Percentiles rank a stretch among this genome's conserved stretches.
Evolutionary conservation across 2,888 invertebrate genomes (phyloP).

Genomic region (Eupithecia insigniata): DNA sequence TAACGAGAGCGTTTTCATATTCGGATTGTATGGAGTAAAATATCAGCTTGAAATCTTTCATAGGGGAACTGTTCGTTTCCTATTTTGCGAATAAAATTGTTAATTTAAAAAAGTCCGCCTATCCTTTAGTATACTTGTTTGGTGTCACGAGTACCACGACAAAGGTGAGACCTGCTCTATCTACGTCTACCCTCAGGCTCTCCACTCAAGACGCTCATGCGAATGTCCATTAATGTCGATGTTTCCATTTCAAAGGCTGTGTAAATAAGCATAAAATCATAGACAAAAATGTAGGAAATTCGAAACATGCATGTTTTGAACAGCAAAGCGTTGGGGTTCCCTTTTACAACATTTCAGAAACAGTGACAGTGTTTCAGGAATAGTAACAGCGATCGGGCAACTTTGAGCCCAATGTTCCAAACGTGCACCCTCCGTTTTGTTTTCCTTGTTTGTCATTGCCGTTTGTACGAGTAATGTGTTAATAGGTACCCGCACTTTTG

Average conservation of each 20-base stretch:
- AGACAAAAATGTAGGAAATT: slow-evolving; percentile 4
- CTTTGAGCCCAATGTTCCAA: slow-evolving; percentile 59
- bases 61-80: neutral
- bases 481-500: slow-evolving; percentile 60
- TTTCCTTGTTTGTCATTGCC: slow-evolving; percentile 62
- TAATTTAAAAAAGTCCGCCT: slow-evolving; percentile 50
- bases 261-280: slow-evolving; percentile 27
- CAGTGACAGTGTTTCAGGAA: too few relatives aligned
- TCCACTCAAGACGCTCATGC: slow-evolving; percentile 57
- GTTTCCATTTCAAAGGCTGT: slow-evolving; percentile 41
- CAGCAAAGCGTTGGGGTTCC: slow-evolving; percentile 1
- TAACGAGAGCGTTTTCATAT: neutral
- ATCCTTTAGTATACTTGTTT: slow-evolving; percentile 49
- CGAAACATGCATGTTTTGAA: neutral
- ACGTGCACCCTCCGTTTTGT: slow-evolving; percentile 54
- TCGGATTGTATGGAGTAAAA: neutral
- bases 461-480: slow-evolving; percentile 64
- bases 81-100: slow-evolving; percentile 43
- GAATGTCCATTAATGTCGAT: slow-evolving; percentile 60
- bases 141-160: slow-evolving; percentile 55
- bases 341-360: slow-evolving; percentile 35
- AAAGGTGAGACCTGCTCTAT: slow-evolving; percentile 70
- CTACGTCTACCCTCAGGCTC: slow-evolving; percentile 59
- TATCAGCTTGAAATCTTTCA: neutral
- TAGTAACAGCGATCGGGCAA: slow-evolving; percentile 47